A percentile compares a stretch with the other conserved stretches of the same genome.
phyloP scores from a whole-genome alignment of 1,140 invertebrate species.

The Aphelenchoides besseyi region DNA sequence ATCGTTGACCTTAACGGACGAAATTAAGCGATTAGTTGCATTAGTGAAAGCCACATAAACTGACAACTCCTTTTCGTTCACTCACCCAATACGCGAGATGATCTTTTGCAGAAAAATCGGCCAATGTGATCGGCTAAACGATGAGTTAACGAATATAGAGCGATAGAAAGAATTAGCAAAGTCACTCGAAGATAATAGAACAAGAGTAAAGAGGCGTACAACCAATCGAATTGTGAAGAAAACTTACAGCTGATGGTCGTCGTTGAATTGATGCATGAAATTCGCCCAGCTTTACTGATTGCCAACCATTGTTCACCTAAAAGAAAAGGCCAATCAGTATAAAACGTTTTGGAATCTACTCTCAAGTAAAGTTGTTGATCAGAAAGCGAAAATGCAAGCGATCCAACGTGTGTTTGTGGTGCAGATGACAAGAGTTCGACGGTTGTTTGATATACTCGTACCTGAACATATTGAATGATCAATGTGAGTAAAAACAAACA shows the following conservation, averaged over 20 bases:
- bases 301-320: constrained; percentile 52
- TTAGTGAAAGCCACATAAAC: neutral
- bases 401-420: constrained; percentile 27
- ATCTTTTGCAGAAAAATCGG: constrained; percentile 29
- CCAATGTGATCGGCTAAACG: constrained; percentile 44
- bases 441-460: constrained; percentile 42
- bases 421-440: constrained; percentile 44
- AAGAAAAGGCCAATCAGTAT: constrained; percentile 23
- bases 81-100: constrained; percentile 41
- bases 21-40: constrained; percentile 16
- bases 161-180: neutral
- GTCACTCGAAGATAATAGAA: no score
- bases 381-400: constrained; percentile 46
- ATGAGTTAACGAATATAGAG: neutral
- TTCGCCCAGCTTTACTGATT: constrained; percentile 40
- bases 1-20: constrained; percentile 27
- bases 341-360: neutral
- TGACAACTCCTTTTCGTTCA: neutral
- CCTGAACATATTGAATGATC: constrained; percentile 7
- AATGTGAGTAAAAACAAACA: neutral
- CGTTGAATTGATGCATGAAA: constrained; percentile 45
- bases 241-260: constrained; percentile 41
- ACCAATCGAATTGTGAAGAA: neutral
- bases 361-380: constrained; percentile 43
- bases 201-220: no score